A percentile compares a stretch with the other conserved stretches of the same genome.
Conservation (phyloP, 2,113 vertebrate species). For the Melanotaenia duboulayi region DNA sequence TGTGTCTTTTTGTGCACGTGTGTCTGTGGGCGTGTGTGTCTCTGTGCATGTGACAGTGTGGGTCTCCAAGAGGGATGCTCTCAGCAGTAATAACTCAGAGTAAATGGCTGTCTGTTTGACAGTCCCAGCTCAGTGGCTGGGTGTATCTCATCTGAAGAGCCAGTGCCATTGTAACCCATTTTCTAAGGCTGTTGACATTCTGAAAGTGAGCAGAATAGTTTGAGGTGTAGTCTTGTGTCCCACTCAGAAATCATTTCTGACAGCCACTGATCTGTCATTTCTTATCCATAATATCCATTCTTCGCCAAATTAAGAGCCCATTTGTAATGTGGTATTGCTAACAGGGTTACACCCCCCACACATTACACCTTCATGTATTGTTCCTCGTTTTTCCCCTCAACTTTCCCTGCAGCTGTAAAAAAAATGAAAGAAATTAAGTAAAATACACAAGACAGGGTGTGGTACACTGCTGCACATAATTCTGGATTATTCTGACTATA, state of each 20-base stretch:
- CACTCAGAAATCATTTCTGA: constrained; percentile 25
- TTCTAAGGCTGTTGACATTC: constrained; percentile 64
- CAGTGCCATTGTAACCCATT: constrained; percentile 53
- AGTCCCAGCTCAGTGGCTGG: constrained; percentile 40
- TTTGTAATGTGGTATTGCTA: constrained; percentile 25
- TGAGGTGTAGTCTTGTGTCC: constrained; percentile 49
- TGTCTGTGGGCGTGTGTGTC: background rate
- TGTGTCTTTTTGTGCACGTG: background rate
- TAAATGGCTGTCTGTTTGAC: constrained; percentile 62
- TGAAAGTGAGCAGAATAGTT: constrained; percentile 59
- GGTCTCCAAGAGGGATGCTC: constrained; percentile 64
- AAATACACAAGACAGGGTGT: background rate
- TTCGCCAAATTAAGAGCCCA: constrained; percentile 26
- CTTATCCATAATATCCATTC: constrained; percentile 7
- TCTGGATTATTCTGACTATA: constrained; percentile 2
- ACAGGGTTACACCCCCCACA: constrained; percentile 8
- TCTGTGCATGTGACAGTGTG: constrained; percentile 19
- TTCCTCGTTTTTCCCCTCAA: constrained; percentile 44
- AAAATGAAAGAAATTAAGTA: constrained; percentile 4
- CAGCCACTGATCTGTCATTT: constrained; percentile 46
- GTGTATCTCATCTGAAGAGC: constrained; percentile 57
- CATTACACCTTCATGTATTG: constrained; percentile 15
- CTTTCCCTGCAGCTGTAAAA: constrained; percentile 32
- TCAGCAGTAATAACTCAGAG: constrained; percentile 74
- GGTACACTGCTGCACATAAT: background rate